phyloP scores from a whole-genome alignment of 2,113 vertebrate species.

The Phylloscopus trochiloides region DNA sequence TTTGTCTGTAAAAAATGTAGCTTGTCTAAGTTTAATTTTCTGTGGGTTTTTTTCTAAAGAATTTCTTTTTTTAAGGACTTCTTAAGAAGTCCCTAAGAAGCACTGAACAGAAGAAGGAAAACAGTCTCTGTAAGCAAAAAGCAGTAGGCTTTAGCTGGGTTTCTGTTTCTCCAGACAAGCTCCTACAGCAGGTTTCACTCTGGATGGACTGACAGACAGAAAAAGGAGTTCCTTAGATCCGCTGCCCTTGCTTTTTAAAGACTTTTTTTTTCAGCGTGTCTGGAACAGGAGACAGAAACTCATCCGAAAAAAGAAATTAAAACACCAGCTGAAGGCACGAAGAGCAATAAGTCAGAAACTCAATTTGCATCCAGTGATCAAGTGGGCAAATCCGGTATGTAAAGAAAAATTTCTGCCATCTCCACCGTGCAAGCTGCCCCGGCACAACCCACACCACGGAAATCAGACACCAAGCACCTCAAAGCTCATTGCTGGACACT shows the following conservation, averaged over 20 bases:
- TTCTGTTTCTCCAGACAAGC: neutral
- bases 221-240: neutral
- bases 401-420: neutral
- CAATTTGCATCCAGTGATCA: constrained; percentile 14
- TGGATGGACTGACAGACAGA: neutral
- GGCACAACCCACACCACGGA: fast-evolving
- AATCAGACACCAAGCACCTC: neutral
- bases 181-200: neutral
- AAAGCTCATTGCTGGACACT: neutral
- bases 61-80: neutral
- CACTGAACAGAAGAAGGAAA: neutral
- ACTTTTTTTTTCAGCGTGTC: neutral
- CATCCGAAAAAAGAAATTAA: neutral
- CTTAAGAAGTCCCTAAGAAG: neutral
- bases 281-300: neutral
- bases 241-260: neutral
- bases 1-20: neutral
- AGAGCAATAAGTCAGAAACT: constrained; percentile 19
- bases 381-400: neutral
- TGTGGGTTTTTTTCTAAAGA: neutral
- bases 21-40: neutral
- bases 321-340: neutral
- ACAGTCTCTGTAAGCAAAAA: neutral
- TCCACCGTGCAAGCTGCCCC: neutral
- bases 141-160: neutral